Base-by-base conservation (phyloP, 2,797 vertebrate genomes). In the Natrix natrix region DNA sequence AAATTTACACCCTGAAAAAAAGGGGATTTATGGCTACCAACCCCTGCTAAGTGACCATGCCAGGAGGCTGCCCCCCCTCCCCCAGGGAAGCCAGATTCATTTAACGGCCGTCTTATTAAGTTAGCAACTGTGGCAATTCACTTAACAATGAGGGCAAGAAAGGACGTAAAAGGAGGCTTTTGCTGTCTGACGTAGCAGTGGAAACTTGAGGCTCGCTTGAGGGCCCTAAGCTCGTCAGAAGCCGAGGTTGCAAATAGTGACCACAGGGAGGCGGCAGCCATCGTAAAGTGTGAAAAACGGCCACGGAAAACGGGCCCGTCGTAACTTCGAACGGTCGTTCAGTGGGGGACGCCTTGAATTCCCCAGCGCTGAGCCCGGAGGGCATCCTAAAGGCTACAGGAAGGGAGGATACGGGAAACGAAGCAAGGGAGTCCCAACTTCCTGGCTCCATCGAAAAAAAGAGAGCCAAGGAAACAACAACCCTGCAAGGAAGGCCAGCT, bases 191-290 rank as follows among this genome's bases (percentile, higher is more conserved):
- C 8, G 8, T 60, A 60, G 59, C 22, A 60, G 59, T 60, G 59
- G 22, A 60, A 24, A 60, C 24, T 24, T 8, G 59, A 24, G 22
- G 22, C 59, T 60, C 59, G 2, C 7, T 22, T 60, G 0, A 2
- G 59, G 5, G 16, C 56, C 5, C 5, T 57, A 57, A 5, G 16
- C 56, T 3, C 2, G 5, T n/a, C 61, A 2, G 61, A 28, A 63
- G 61, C 61, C 61, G 0, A 66, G 4, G 2, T 60, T 24, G 59
- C 22, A 60, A 60, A 60, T 60, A 60, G 2, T 3, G 1, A 63
- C 26, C 10, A 1, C 1, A 0, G 24, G 24, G 59, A 24, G 8
- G 20, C 10, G 1, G 24, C 24, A 12, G 11, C 3, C 1, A 12
- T n/a, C 1, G 11, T 4, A 28, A 63, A 28, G 61, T n/a, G 28